Percentiles rank a stretch among this genome's conserved stretches.
These are phyloP conservation scores for Drosophila seguyi DNA, from an alignment of 1,140 invertebrate genomes.

Conservation along the genomic window DNA sequence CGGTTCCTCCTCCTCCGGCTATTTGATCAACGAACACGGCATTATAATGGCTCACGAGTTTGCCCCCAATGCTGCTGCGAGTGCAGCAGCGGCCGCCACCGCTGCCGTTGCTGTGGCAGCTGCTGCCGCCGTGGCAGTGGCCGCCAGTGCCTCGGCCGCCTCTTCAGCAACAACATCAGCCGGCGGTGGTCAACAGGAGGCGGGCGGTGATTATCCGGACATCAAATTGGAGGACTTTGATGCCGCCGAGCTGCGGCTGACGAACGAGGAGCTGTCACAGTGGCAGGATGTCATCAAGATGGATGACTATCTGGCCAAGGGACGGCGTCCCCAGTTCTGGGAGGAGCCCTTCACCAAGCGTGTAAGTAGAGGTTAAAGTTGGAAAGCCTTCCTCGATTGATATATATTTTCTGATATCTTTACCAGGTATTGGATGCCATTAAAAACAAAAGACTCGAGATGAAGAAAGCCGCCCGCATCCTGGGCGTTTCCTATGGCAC, in stretches of 20 bases:
- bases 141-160: conserved; percentile 30
- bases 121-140: conserved; percentile 48
- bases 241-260: conserved; percentile 75
- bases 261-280: conserved; percentile 79
- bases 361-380: conserved; percentile 64
- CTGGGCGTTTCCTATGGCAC: conserved; percentile 95
- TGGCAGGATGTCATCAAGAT: conserved; percentile 92
- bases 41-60: conserved; percentile 80
- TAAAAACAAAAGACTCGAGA: conserved; percentile 95
- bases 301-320: conserved; percentile 94
- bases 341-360: conserved; percentile 93
- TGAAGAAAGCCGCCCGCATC: conserved; percentile 96
- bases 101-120: conserved; percentile 63
- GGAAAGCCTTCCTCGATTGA: too few species aligned
- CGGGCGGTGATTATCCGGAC: conserved; percentile 58
- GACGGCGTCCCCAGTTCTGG: conserved; percentile 95
- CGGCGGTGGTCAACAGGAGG: conserved; percentile 22
- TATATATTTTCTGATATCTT: background rate
- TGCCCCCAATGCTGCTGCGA: conserved; percentile 54
- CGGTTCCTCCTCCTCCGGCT: conserved; percentile 30
- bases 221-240: conserved; percentile 78
- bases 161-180: background rate
- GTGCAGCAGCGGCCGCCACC: conserved; percentile 52
- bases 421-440: conserved; percentile 92
- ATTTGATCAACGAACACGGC: conserved; percentile 80